These are phyloP conservation scores for Proteles cristata DNA, from an alignment of 2,113 vertebrate genomes.

Conservation along the genomic window DNA sequence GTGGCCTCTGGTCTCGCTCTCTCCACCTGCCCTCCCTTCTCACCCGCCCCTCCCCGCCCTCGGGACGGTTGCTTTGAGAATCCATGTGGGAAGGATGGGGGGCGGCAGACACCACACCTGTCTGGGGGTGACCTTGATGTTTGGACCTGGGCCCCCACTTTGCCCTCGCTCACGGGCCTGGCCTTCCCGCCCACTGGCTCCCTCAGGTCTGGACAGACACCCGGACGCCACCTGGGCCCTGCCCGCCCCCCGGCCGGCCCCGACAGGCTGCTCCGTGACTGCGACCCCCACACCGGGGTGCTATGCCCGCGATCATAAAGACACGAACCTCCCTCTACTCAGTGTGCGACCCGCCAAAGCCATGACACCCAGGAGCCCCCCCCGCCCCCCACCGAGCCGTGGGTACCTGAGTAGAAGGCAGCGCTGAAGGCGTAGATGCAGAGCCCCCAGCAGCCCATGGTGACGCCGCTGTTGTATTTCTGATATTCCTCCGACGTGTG, in stretches of 20 bases:
- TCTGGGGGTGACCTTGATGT: not conserved
- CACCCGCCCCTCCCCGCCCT: accelerated
- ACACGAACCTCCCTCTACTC: not conserved
- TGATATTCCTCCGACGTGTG: slow-evolving; percentile 94
- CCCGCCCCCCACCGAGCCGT: accelerated
- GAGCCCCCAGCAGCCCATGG: slow-evolving; percentile 99
- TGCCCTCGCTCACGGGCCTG: accelerated
- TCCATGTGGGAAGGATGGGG: accelerated
- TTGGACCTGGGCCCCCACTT: not conserved
- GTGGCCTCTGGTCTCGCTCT: not conserved
- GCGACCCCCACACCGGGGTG: accelerated
- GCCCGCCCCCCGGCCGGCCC: not conserved
- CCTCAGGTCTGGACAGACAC: not conserved
- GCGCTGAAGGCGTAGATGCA: slow-evolving; percentile 99
- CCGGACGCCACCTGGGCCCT: too few species aligned
- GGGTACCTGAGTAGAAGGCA: slow-evolving; percentile 96
- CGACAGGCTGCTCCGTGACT: not conserved
- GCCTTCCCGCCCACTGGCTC: not conserved
- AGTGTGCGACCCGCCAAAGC: accelerated
- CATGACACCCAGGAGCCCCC: accelerated
- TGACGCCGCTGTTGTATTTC: slow-evolving; percentile 96
- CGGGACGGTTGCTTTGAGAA: accelerated
- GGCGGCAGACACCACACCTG: accelerated
- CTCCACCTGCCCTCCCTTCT: not conserved
- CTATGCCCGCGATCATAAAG: accelerated